Percentiles rank a stretch among this genome's conserved stretches.
These are phyloP conservation scores for Theretra japonica DNA, from an alignment of 2,888 invertebrate genomes.

Conservation along the genomic window DNA sequence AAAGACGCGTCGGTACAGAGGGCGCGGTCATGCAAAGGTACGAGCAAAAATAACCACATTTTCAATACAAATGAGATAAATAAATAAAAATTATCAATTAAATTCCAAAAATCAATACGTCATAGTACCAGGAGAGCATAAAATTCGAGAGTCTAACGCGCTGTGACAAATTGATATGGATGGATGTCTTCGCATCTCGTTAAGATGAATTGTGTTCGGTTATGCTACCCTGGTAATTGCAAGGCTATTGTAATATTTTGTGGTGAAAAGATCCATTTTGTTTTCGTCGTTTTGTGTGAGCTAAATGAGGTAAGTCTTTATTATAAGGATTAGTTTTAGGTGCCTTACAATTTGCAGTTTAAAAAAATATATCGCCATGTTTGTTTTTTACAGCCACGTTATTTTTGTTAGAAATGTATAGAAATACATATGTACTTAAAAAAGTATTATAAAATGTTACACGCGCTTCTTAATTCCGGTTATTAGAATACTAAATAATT, in stretches of 20 bases:
- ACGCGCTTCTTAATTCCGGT: too few species aligned
- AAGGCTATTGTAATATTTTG: not conserved
- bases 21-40: conserved; percentile 64
- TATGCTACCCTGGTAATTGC: conserved; percentile 28
- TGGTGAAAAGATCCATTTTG: conserved; percentile 2
- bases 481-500: too few species aligned
- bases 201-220: conserved; percentile 33
- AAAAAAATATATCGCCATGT: not conserved
- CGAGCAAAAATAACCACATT: conserved; percentile 35
- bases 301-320: not conserved
- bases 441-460: too few species aligned
- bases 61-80: conserved; percentile 1
- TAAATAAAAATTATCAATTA: conserved; percentile 10
- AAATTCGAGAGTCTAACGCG: conserved; percentile 26
- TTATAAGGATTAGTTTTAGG: not conserved
- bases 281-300: not conserved
- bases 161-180: conserved; percentile 21
- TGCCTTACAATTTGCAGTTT: not conserved
- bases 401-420: not conserved
- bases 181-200: conserved; percentile 29
- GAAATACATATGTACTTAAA: too few species aligned
- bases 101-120: not conserved
- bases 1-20: conserved; percentile 47
- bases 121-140: conserved; percentile 32
- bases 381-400: not conserved